Evolutionary conservation across 1,140 invertebrate genomes (phyloP).

Genomic region (Calliopsis andreniformis): DNA sequence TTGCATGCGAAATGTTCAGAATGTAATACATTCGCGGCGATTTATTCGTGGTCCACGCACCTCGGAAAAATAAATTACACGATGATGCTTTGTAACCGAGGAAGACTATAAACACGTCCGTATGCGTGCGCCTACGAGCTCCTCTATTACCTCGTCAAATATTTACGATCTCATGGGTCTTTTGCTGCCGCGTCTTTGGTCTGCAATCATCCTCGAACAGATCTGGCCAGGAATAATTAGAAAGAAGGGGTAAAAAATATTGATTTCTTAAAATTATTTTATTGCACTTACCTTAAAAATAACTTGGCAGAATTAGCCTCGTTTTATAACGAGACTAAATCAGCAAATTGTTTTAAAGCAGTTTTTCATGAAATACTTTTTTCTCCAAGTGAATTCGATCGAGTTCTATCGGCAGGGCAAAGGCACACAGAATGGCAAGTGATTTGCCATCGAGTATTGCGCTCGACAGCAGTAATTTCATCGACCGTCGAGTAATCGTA

Average conservation of each 20-base stretch:
- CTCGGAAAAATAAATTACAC: slow-evolving; percentile 37
- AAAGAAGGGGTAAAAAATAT: too few species aligned
- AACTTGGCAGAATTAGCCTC: too few species aligned
- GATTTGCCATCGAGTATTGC: not conserved
- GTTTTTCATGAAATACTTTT: not conserved
- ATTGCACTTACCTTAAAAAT: too few species aligned
- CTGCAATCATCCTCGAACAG: not conserved
- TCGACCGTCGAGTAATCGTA: slow-evolving; percentile 42
- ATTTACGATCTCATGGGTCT: slow-evolving; percentile 45
- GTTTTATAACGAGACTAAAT: too few species aligned
- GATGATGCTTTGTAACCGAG: slow-evolving; percentile 27
- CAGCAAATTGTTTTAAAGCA: too few species aligned
- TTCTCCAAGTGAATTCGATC: too few species aligned
- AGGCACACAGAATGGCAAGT: too few species aligned
- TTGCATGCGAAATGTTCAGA: not conserved
- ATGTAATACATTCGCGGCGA: not conserved
- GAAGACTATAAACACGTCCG: slow-evolving; percentile 17
- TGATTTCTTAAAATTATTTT: too few species aligned
- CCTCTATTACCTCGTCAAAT: slow-evolving; percentile 30
- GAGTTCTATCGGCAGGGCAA: not conserved
- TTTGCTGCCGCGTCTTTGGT: not conserved
- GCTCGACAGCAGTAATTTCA: slow-evolving; percentile 15
- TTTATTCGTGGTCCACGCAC: not conserved
- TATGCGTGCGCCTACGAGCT: slow-evolving; percentile 11
- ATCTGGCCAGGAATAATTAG: too few species aligned